Evolutionary conservation across 2,888 invertebrate genomes (phyloP).

Genomic region (Polydrusus pterygomalis): DNA sequence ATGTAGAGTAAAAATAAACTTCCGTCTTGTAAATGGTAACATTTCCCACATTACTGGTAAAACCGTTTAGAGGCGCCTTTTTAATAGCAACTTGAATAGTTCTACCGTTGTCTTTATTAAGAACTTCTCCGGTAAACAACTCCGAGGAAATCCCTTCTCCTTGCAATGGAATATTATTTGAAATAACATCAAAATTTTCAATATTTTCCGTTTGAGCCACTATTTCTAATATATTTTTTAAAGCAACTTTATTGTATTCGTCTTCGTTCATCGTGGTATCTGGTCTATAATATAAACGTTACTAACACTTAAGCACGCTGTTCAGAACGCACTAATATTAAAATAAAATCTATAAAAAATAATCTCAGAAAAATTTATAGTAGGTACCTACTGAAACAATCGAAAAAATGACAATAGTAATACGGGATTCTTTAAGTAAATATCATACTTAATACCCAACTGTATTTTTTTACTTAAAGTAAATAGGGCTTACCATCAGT

Average conservation of each 20-base stretch:
- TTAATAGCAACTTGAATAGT: conserved; percentile 37
- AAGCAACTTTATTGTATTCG: neutral
- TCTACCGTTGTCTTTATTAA: conserved; percentile 44
- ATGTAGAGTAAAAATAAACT: conserved; percentile 31
- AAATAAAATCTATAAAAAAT: too few species aligned
- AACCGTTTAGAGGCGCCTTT: conserved; percentile 8
- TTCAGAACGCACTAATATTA: too few species aligned
- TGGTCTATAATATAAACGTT: too few species aligned
- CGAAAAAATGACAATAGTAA: too few species aligned
- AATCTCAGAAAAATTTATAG: too few species aligned
- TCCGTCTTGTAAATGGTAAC: conserved; percentile 32
- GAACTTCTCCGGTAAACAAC: conserved; percentile 17
- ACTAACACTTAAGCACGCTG: too few species aligned
- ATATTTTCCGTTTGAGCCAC: neutral
- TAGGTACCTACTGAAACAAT: too few species aligned
- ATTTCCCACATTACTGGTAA: neutral
- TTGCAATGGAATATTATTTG: neutral
- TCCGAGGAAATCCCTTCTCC: conserved; percentile 27
- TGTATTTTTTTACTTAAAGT: too few species aligned
- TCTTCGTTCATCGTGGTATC: too few species aligned
- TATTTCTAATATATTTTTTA: neutral
- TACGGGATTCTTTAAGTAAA: too few species aligned
- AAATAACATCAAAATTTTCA: neutral
- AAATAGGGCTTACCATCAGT: too few species aligned
- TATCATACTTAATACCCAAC: too few species aligned